Evolutionary conservation across 2,113 vertebrate species (phyloP), one percentile per base, ranked within the genome.

Genomic region (Canis aureus): DNA sequence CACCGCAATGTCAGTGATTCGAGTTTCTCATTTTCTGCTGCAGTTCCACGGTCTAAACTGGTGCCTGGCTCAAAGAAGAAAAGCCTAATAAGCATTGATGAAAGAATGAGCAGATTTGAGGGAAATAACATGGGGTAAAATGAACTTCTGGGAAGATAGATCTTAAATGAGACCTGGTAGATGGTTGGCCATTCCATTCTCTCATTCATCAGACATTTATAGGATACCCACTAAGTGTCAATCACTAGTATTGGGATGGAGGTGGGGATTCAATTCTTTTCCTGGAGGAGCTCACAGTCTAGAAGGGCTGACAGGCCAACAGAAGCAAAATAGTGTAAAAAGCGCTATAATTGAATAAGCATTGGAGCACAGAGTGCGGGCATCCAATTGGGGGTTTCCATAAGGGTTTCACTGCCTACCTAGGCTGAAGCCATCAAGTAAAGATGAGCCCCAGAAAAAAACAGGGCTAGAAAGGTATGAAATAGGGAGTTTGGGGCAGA

Each of bases 201-300:
- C 27, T 87, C 22, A 32, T 49, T 84, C 81, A 57, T 67, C 76
- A 87, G n/a, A 22, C 43, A 87, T 49, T 62, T 79, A 32, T 11
- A 22, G 4, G 55, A 64, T 23, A 64, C 3, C 22, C 15, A 38
- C 1, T n/a, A 55, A 86, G 12, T 66, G 16, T 38, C 35, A 35
- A 0, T 49, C 62, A 27, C 55, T 13, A 15, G 29, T 19, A 23
- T 3, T 0, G 8, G 59, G 43, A 43, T 43, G 43, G 43, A 43
- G 43, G 43, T 43, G 43, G 43, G 43, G 43, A 43, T 3, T 69
- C 32, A 94, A 53, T 53, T 86, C 23, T 69, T 78, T 12, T 35
- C 66, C 25, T 64, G n/a, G 35, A 78, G 83, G 43, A 22, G 25
- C 10, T 73, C 32, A 51, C 10, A 12, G 6, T 66, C 66, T 78